Evolutionary conservation across 2,888 invertebrate species (phyloP).

Genomic region (Aphidoletes aphidimyza): DNA sequence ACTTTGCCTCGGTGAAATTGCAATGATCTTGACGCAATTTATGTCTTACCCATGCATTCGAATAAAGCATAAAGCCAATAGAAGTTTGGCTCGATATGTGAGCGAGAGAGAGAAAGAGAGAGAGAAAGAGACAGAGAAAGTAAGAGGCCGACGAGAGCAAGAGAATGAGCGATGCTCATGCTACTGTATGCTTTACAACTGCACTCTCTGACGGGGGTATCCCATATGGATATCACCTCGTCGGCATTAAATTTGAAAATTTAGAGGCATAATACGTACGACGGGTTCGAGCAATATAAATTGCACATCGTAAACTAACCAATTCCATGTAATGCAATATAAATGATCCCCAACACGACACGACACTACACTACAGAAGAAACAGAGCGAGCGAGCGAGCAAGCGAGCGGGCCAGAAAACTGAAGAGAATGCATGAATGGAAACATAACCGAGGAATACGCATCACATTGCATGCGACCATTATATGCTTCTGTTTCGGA

Average conservation of each 20-base stretch:
- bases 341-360: constrained; percentile 47
- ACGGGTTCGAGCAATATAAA: constrained; percentile 24
- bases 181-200: neutral
- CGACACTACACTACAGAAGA: neutral
- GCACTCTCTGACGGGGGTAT: neutral
- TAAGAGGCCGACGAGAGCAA: too few species aligned
- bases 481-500: neutral
- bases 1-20: too few species aligned
- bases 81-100: neutral
- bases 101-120: too few species aligned
- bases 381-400: too few species aligned
- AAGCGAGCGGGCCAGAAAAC: neutral
- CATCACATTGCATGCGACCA: constrained; percentile 41
- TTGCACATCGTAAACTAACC: constrained; percentile 51
- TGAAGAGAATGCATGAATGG: neutral
- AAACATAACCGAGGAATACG: neutral
- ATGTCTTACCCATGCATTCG: constrained; percentile 17
- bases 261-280: constrained; percentile 29
- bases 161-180: too few species aligned
- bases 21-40: constrained; percentile 48
- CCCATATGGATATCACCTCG: constrained; percentile 48
- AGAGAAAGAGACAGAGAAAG: too few species aligned
- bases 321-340: constrained; percentile 49
- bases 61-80: constrained; percentile 34
- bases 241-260: constrained; percentile 49